A percentile compares a stretch with the other conserved stretches of the same genome.
Evolutionary conservation across 1,140 invertebrate genomes (phyloP).

Genomic region (Drosophila parabipectinata): DNA sequence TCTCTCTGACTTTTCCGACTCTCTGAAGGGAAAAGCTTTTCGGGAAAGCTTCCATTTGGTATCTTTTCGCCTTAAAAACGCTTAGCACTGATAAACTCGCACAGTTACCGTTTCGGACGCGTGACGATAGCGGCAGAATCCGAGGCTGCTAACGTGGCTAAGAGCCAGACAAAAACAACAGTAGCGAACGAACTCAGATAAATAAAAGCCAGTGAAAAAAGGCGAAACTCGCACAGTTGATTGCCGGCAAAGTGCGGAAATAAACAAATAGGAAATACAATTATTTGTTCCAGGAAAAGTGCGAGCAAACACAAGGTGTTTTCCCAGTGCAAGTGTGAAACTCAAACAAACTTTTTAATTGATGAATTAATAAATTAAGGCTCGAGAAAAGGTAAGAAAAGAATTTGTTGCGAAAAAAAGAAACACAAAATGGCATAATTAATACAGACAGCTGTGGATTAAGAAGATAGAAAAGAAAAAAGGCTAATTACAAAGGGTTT

Average conservation of each 20-base stretch:
- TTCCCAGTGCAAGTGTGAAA: slow-evolving; percentile 26
- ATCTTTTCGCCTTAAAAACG: slow-evolving; percentile 57
- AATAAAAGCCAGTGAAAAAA: slow-evolving; percentile 30
- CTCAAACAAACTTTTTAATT: slow-evolving; percentile 30
- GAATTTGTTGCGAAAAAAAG: neutral
- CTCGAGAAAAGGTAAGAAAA: slow-evolving; percentile 25
- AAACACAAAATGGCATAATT: slow-evolving; percentile 4
- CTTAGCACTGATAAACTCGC: slow-evolving; percentile 55
- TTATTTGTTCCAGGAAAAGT: slow-evolving; percentile 25
- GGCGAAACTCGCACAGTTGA: slow-evolving; percentile 16
- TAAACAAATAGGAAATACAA: slow-evolving; percentile 30
- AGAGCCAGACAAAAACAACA: slow-evolving; percentile 22
- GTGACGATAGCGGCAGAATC: slow-evolving; percentile 52
- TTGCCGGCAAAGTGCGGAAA: slow-evolving; percentile 57
- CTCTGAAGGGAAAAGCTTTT: slow-evolving; percentile 43
- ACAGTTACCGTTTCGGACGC: slow-evolving; percentile 75
- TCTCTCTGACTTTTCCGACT: slow-evolving; percentile 26
- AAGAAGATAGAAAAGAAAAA: slow-evolving; percentile 9
- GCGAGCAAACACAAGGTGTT: slow-evolving; percentile 18
- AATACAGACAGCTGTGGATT: slow-evolving; percentile 4
- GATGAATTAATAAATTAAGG: slow-evolving; percentile 29
- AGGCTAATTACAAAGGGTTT: slow-evolving; percentile 24
- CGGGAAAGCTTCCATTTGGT: slow-evolving; percentile 28
- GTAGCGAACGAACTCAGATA: slow-evolving; percentile 15
- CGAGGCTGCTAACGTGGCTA: slow-evolving; percentile 19